phyloP scores from a whole-genome alignment of 2,888 invertebrate genomes.

The Saturnia japonica region DNA sequence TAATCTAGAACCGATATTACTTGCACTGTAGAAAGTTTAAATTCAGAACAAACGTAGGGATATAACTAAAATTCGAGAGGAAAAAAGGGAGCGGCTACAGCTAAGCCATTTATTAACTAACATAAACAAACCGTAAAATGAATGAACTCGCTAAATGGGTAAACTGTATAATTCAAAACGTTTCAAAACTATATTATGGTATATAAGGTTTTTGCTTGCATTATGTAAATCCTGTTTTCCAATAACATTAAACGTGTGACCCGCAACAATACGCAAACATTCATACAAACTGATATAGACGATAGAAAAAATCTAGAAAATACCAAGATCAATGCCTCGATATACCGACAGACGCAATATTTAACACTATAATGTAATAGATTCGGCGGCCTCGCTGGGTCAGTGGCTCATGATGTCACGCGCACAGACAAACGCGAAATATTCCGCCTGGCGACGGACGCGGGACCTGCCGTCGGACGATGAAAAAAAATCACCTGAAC shows the following conservation, averaged over 20 bases:
- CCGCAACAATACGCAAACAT: neutral
- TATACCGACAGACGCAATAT: slow-evolving; percentile 48
- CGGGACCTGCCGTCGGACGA: neutral
- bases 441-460: slow-evolving; percentile 55
- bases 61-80: no score
- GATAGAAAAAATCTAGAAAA: slow-evolving; percentile 27
- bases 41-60: neutral
- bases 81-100: no score
- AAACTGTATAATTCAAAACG: no score
- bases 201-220: neutral
- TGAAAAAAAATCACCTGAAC: neutral
- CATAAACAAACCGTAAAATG: no score
- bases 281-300: slow-evolving; percentile 1
- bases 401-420: slow-evolving; percentile 77
- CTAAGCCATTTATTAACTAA: no score
- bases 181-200: no score
- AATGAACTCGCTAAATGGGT: no score
- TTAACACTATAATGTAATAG: slow-evolving; percentile 51
- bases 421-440: slow-evolving; percentile 48
- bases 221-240: neutral
- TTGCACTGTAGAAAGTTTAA: neutral
- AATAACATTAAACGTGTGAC: neutral
- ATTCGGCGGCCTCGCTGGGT: slow-evolving; percentile 72
- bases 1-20: neutral
- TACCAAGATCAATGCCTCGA: slow-evolving; percentile 41